Conservation (phyloP, 2,888 invertebrate species). For the Drosophila demipolita region DNA sequence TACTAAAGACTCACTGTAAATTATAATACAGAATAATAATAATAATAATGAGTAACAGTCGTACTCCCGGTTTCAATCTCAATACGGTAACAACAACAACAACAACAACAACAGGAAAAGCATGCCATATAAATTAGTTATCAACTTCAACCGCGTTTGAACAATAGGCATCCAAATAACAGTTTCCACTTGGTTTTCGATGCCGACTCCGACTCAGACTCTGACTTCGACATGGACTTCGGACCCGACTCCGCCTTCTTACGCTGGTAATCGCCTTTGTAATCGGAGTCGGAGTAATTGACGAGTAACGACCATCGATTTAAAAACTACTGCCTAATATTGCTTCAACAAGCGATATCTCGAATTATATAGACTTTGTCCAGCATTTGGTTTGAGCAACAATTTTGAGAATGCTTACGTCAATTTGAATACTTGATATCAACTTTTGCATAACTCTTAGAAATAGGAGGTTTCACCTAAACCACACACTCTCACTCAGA, state of each 20-base stretch:
- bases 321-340: not conserved
- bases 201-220: not conserved
- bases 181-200: not conserved
- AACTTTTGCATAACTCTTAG: not conserved
- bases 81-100: conserved; percentile 8
- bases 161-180: conserved; percentile 47
- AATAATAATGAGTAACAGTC: conserved; percentile 19
- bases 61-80: conserved; percentile 9
- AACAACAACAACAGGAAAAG: conserved; percentile 12
- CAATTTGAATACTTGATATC: not conserved
- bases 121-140: conserved; percentile 56
- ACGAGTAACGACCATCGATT: conserved; percentile 23
- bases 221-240: not conserved
- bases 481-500: not conserved
- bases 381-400: not conserved
- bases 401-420: not conserved
- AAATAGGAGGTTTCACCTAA: not conserved
- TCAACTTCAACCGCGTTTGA: conserved; percentile 39
- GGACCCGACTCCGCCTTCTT: conserved; percentile 2
- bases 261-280: conserved; percentile 8
- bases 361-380: not conserved
- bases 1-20: conserved; percentile 61
- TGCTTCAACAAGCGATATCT: not conserved
- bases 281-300: conserved; percentile 37
- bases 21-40: conserved; percentile 54